Evolutionary conservation across 2,888 invertebrate genomes (phyloP).

Genomic region (Dicyrtomina minuta): DNA sequence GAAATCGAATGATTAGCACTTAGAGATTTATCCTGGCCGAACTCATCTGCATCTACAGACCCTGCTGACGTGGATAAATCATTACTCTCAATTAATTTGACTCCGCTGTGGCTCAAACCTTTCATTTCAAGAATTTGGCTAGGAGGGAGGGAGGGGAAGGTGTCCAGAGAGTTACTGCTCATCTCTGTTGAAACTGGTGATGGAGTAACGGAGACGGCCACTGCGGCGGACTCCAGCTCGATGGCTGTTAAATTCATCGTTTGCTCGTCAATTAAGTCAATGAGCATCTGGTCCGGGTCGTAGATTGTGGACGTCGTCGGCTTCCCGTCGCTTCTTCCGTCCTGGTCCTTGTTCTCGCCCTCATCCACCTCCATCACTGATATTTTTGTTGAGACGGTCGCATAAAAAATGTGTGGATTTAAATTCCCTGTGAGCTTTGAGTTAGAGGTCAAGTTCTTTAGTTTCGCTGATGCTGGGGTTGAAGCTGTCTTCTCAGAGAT

Average conservation of each 20-base stretch:
- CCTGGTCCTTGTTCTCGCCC: no score
- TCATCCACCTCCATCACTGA: background rate
- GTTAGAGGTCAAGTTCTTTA: background rate
- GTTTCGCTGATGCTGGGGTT: background rate
- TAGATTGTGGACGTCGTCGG: slow-evolving; percentile 1
- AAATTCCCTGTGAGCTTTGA: background rate
- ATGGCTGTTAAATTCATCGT: slow-evolving; percentile 33
- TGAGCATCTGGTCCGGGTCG: slow-evolving; percentile 35
- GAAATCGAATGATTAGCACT: no score
- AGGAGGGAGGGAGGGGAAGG: background rate
- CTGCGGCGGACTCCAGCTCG: slow-evolving; percentile 21
- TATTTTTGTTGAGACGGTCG: slow-evolving; percentile 7
- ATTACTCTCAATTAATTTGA: no score
- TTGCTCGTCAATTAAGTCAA: slow-evolving; percentile 36
- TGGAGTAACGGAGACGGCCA: background rate
- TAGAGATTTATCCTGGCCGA: no score
- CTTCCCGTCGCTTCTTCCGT: background rate
- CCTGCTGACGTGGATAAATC: no score
- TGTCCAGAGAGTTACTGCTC: background rate
- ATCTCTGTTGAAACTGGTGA: no score
- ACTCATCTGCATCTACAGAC: no score
- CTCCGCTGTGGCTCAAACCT: no score
- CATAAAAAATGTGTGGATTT: background rate
- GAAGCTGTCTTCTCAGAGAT: background rate
- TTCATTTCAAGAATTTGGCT: no score